phyloP scores from a whole-genome alignment of 1,140 invertebrate species.

The Aporrectodea caliginosa region DNA sequence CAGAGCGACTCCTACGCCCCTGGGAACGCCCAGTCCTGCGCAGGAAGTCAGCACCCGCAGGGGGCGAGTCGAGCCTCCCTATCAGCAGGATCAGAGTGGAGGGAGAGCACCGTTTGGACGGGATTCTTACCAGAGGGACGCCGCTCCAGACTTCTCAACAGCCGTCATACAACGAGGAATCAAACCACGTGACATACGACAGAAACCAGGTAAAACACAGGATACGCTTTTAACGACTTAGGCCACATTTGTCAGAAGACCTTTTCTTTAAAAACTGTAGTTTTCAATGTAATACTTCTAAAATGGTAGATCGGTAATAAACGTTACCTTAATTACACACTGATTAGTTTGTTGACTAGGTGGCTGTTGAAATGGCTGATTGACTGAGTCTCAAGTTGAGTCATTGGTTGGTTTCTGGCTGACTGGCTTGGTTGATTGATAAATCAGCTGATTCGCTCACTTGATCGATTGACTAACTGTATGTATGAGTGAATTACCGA shows the following conservation, averaged over 20 bases:
- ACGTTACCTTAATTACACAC: no score
- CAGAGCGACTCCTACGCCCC: not conserved
- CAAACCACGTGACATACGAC: not conserved
- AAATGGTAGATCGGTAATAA: not conserved
- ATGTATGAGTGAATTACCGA: no score
- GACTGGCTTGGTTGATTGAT: no score
- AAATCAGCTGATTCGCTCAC: no score
- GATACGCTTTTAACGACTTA: not conserved
- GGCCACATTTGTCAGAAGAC: not conserved
- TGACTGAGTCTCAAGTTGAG: not conserved
- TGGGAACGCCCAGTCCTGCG: not conserved
- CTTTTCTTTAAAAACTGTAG: not conserved
- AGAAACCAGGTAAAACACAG: not conserved
- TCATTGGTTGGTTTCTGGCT: no score
- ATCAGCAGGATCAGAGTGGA: no score
- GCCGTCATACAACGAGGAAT: not conserved
- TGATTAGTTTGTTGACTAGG: not conserved
- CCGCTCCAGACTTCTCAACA: not conserved
- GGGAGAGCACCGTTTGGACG: not conserved
- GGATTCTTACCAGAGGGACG: not conserved
- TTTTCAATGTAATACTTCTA: not conserved
- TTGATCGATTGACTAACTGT: no score
- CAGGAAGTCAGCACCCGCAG: not conserved
- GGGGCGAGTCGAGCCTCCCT: no score
- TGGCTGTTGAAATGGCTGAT: not conserved